phyloP scores from a whole-genome alignment of 2,113 vertebrate genomes.

The Triplophysa rosa region DNA sequence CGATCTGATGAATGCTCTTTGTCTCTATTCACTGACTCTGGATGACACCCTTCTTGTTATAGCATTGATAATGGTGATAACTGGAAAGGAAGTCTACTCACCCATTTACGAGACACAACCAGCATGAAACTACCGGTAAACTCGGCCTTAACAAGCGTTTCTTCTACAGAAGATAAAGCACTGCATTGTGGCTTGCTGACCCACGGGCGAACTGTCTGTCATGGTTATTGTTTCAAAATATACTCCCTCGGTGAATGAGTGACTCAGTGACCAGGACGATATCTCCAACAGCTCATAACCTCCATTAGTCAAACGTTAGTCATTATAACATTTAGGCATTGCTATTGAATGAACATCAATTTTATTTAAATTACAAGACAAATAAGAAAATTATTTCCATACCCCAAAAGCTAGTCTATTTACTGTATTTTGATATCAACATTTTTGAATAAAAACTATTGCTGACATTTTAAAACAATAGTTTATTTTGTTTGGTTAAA shows the following conservation, averaged over 20 bases:
- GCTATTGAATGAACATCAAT: background rate
- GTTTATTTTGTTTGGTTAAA: too few relatives aligned
- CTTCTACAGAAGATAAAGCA: slow-evolving; percentile 62
- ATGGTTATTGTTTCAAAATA: slow-evolving; percentile 58
- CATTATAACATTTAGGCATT: slow-evolving; percentile 54
- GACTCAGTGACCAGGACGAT: slow-evolving; percentile 59
- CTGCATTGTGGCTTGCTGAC: slow-evolving; percentile 60
- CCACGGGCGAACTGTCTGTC: slow-evolving; percentile 55
- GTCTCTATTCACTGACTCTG: slow-evolving; percentile 33
- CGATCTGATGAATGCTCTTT: slow-evolving; percentile 36
- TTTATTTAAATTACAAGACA: background rate
- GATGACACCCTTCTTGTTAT: slow-evolving; percentile 47
- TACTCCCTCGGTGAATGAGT: slow-evolving; percentile 49
- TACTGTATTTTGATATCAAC: too few relatives aligned
- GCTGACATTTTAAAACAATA: too few relatives aligned
- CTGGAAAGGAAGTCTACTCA: slow-evolving; percentile 62
- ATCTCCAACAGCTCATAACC: slow-evolving; percentile 43
- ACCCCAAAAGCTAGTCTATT: too few relatives aligned
- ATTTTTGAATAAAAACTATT: too few relatives aligned
- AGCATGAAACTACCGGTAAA: slow-evolving; percentile 59
- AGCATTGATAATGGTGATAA: slow-evolving; percentile 44
- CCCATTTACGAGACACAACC: slow-evolving; percentile 64
- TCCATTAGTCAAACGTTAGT: slow-evolving; percentile 72
- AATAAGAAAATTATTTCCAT: background rate
- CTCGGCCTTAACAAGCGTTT: slow-evolving; percentile 58